Evolutionary conservation across 2,888 invertebrate genomes (phyloP).

Genomic region (Bombylius discolor): DNA sequence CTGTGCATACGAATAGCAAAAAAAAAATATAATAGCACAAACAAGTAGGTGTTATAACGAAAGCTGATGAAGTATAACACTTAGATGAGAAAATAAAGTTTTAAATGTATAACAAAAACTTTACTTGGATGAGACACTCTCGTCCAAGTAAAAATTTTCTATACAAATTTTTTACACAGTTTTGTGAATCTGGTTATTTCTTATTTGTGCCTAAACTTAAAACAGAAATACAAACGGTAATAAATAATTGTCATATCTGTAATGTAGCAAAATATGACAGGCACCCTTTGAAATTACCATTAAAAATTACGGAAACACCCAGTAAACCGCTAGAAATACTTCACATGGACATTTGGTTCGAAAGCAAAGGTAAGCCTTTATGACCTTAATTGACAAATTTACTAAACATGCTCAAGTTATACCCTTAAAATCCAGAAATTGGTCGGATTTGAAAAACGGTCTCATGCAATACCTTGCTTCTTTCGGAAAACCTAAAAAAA

Average conservation of each 20-base stretch:
- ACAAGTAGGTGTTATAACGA: no score
- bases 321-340: constrained; percentile 1
- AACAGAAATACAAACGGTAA: constrained; percentile 1
- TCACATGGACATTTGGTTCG: constrained; percentile 6
- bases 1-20: no score
- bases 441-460: constrained; percentile 1
- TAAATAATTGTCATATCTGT: constrained; percentile 8
- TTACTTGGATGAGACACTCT: no score
- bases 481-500: constrained; percentile 9
- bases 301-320: constrained; percentile 5
- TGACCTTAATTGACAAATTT: constrained; percentile 8
- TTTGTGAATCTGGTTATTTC: no score
- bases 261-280: constrained; percentile 7
- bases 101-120: no score
- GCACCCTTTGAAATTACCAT: background rate
- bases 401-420: constrained; percentile 6
- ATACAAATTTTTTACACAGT: no score
- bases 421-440: constrained; percentile 1
- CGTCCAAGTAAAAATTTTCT: constrained; percentile 3
- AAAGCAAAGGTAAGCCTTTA: background rate
- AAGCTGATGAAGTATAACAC: no score
- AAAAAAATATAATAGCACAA: no score
- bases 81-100: no score
- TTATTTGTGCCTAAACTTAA: constrained; percentile 5
- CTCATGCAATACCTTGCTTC: constrained; percentile 8